Evolutionary conservation across 1,140 invertebrate genomes (phyloP), one percentile per base, ranked within the genome.

Genomic region (Sinonovacula constricta): DNA sequence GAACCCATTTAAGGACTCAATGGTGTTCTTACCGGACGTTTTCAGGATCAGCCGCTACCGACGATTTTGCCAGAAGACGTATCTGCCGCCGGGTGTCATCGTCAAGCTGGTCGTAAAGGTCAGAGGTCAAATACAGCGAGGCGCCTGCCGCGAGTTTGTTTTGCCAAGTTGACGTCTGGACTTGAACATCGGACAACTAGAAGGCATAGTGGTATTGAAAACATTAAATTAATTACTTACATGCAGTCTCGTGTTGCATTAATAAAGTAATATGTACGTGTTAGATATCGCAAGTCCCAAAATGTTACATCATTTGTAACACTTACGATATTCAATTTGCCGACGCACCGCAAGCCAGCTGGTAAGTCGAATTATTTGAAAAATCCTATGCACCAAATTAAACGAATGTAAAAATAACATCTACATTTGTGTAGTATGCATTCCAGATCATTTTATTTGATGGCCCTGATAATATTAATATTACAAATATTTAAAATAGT

Each of bases 61-160:
- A n/a, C n/a, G n/a, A n/a, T n/a, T n/a, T n/a, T 0, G 65, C 68
- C 18, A 81, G 49, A 18, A 77, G 59, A 26, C 59, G 36, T 3
- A 81, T 49, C 54, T 81, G 56, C n/a, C 79, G 39, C 14, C 59
- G 18, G 22, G 71, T 31, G 66, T 81, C 72, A 56, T 62, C 10
- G 65, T 45, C 33, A 24, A 81, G 59, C 5, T 31, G 2, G 0
- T 10, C 0, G 33, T 62, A 65, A 31, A 12, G 7, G 2, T 0
- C 1, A 33, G 49, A 12, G 0, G 70, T 4, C 2, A 36, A 24
- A 14, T 76, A 26, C 18, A 30, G 18, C 39, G 69, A 18, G 7
- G 65, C 63, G 5, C 65, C 56, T 54, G 33, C n/a, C 10, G 34
- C 45, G 22, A 77, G 22, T 3, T 22, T 30, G 28, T 59, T 49